Evolutionary conservation across 2,797 vertebrate genomes (phyloP).

Genomic region (Intellagama lesueurii): DNA sequence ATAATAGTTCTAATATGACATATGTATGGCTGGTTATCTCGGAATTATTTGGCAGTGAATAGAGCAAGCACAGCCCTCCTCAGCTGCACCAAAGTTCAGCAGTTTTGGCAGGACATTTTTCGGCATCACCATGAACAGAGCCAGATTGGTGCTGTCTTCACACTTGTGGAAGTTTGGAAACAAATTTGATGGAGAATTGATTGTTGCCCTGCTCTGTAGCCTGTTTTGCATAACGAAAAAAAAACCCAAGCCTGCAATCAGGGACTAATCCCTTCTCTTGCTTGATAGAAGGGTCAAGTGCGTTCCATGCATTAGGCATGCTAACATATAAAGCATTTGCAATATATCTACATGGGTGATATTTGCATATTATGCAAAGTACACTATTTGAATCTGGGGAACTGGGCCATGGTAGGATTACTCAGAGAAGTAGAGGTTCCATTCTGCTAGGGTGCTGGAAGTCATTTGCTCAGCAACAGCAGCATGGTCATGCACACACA

Average conservation of each 20-base stretch:
- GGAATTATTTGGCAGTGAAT: neutral
- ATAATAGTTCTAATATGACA: neutral
- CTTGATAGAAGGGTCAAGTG: neutral
- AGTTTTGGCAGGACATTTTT: neutral
- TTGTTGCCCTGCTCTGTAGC: neutral
- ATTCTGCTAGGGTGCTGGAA: neutral
- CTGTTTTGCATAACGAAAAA: neutral
- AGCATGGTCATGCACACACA: neutral
- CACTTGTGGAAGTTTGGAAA: neutral
- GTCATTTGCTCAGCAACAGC: neutral
- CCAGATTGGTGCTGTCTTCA: neutral
- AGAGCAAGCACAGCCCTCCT: neutral
- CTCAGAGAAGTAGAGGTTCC: neutral
- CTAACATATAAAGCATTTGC: neutral
- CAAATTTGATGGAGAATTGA: neutral
- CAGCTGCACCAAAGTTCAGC: neutral
- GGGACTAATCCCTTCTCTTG: neutral
- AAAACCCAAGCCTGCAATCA: neutral
- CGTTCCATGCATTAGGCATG: neutral
- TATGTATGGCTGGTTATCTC: neutral
- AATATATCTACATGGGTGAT: neutral
- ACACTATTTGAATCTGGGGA: neutral
- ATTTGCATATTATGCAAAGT: conserved; percentile 10
- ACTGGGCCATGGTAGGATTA: neutral
- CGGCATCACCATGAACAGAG: neutral